phyloP scores from a whole-genome alignment of 2,797 vertebrate species.

The Melanotaenia boesemani region DNA sequence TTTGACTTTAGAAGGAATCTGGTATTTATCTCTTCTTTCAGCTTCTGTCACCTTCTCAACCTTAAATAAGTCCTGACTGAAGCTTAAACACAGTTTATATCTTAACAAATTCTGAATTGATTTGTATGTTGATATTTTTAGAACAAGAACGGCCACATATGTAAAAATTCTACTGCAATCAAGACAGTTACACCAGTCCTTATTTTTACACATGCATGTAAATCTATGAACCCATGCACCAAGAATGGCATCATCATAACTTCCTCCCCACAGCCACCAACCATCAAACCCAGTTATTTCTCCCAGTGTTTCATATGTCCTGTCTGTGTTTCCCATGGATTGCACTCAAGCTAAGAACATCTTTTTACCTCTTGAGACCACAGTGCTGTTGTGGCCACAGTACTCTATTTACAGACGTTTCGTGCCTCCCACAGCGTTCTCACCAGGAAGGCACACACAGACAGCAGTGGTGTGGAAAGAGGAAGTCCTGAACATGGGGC shows the following conservation, averaged over 20 bases:
- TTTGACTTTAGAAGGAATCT: too few relatives aligned
- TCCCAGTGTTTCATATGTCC: constrained; percentile 42
- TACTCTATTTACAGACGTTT: constrained; percentile 64
- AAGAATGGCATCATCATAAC: constrained; percentile 45
- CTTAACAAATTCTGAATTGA: neutral
- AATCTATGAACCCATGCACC: constrained; percentile 25
- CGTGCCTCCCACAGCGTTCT: constrained; percentile 68
- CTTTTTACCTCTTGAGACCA: constrained; percentile 42
- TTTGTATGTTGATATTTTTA: constrained; percentile 18
- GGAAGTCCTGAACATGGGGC: constrained; percentile 56
- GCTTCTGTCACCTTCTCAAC: too few relatives aligned
- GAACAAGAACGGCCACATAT: constrained; percentile 12
- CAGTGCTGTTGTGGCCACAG: constrained; percentile 48
- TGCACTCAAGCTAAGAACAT: constrained; percentile 48
- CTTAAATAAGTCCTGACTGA: neutral
- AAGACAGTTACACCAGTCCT: constrained; percentile 27
- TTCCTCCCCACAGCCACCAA: constrained; percentile 57
- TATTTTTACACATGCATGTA: constrained; percentile 28
- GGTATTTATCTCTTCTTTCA: too few relatives aligned
- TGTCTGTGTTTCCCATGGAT: constrained; percentile 55
- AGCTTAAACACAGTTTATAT: neutral
- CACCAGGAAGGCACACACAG: constrained; percentile 54
- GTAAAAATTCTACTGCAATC: constrained; percentile 16
- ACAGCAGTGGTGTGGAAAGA: constrained; percentile 58
- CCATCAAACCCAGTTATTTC: constrained; percentile 48